phyloP scores from a whole-genome alignment of 2,113 vertebrate genomes.

The Grantiella picta region DNA sequence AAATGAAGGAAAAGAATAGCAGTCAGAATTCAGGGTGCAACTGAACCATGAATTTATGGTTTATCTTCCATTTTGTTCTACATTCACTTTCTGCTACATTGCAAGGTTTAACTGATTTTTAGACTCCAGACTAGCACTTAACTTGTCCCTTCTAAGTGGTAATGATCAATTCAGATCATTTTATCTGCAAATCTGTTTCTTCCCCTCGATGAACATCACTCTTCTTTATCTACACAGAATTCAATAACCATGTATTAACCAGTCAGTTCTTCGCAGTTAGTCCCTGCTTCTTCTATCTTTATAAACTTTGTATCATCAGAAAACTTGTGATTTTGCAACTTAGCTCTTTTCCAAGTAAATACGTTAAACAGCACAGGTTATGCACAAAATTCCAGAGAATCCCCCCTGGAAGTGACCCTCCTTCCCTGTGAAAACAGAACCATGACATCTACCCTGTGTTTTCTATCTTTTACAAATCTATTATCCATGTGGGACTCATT shows the following conservation, averaged over 20 bases:
- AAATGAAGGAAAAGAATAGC: background rate
- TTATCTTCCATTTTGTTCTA: background rate
- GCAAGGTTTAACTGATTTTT: background rate
- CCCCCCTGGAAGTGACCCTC: background rate
- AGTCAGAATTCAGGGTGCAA: background rate
- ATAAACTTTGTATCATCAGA: background rate
- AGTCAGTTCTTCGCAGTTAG: background rate
- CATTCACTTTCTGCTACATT: background rate
- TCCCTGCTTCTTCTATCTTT: background rate
- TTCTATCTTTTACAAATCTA: background rate
- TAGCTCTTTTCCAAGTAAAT: background rate
- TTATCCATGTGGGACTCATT: background rate
- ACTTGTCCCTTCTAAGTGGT: background rate
- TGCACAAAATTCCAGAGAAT: background rate
- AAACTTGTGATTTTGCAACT: background rate
- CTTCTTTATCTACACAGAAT: background rate
- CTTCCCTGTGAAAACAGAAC: background rate
- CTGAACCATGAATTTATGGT: background rate
- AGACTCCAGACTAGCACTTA: background rate
- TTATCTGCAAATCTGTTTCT: background rate
- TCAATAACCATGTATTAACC: background rate
- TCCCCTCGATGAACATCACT: background rate
- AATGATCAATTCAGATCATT: background rate
- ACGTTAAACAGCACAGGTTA: background rate
- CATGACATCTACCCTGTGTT: background rate